These are phyloP conservation scores for Phrixothrix hirtus DNA, from an alignment of 2,888 invertebrate genomes.

Conservation along the genomic window DNA sequence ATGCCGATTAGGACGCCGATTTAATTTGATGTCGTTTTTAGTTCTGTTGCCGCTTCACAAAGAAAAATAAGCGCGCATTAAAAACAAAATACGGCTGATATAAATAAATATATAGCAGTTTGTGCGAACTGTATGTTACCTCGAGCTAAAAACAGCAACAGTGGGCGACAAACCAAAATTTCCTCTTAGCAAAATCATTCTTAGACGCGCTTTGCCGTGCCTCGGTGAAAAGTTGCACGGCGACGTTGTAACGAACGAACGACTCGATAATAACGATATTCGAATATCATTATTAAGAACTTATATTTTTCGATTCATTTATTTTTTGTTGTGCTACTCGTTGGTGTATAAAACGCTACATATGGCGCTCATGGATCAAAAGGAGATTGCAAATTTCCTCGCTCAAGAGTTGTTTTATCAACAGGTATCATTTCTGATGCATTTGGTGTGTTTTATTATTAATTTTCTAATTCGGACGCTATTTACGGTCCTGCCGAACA, in stretches of 20 bases:
- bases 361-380: constrained; percentile 70
- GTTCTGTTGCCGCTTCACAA: too few relatives aligned
- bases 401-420: constrained; percentile 86
- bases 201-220: constrained; percentile 51
- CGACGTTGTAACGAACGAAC: constrained; percentile 52
- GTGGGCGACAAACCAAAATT: constrained; percentile 55
- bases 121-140: constrained; percentile 49
- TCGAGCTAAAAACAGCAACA: constrained; percentile 50
- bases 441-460: too few relatives aligned
- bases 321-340: constrained; percentile 19
- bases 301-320: constrained; percentile 30
- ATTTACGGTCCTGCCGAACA: too few relatives aligned
- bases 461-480: too few relatives aligned
- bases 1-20: too few relatives aligned
- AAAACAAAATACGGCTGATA: constrained; percentile 33
- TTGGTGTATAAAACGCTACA: constrained; percentile 25
- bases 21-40: too few relatives aligned
- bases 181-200: constrained; percentile 51
- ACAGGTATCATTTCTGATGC: constrained; percentile 55
- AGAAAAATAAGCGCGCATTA: constrained; percentile 21
- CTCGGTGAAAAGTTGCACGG: constrained; percentile 44
- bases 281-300: constrained; percentile 36
- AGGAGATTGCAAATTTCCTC: constrained; percentile 82
- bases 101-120: constrained; percentile 38
- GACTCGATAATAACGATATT: constrained; percentile 38